Base-by-base conservation (phyloP, 2,888 invertebrate species). In the Laothoe populi region DNA sequence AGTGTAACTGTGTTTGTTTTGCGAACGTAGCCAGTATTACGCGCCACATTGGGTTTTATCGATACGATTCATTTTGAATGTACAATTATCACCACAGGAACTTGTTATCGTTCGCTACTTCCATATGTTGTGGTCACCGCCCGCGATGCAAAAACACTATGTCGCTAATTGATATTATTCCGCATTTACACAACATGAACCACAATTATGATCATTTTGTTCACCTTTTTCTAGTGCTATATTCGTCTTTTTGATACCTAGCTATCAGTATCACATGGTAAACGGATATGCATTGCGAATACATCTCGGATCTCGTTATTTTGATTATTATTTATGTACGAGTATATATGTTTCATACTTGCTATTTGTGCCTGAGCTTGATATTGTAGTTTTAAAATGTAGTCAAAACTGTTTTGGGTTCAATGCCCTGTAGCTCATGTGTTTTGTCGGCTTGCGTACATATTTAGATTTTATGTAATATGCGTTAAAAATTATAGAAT, bases 41-140 rank as follows among this genome's bases (percentile, higher is more conserved):
- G 48, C 59, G 53, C 61, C 62, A 63, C 61, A 62, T 66, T 67
- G 59, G 64, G 64, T 67, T 67, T 71, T 69, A 70, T 69, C 66
- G 73, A 73, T 72, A 68, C 66, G 68, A 70, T 73, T 73, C 70
- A 71, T 75, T 71, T 72, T 65, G 66, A 74, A 24, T 61, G 63
- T 58, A 48, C 63, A 60, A 64, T 74, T 81, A 82, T 77, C 78
- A 64, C 42, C 63, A 78, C 83, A 76, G 83, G 83, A 84, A 83
- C 79, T 77, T 61, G 68, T 74, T 84, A 84, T 83, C 83, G 58
- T 63, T 53, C 63, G 62, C 62, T 69, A 71, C 73, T 79, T 81
- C 81, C 77, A 72, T 69, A 67, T 66, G 65, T 53, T 31, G 53
- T 53, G 53, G 19, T 35, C 67, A 63, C 63, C 58, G 44, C 46